A percentile compares a stretch with the other conserved stretches of the same genome.
phyloP scores from a whole-genome alignment of 2,888 invertebrate genomes.

The Ormyrus pomaceus region DNA sequence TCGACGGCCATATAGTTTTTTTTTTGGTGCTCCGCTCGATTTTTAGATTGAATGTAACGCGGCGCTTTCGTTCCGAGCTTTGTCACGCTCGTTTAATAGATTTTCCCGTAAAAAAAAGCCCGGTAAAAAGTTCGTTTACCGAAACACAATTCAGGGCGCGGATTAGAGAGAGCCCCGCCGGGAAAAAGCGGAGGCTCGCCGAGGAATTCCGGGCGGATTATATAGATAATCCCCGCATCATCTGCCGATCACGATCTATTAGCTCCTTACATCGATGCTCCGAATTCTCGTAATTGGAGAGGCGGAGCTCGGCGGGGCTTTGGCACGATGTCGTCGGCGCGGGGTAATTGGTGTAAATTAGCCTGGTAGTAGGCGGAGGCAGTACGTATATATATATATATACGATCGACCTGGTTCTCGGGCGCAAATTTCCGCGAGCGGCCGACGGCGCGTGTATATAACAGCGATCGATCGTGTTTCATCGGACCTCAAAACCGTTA shows the following conservation, averaged over 20 bases:
- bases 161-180: no score
- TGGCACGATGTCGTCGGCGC: slow-evolving; percentile 22
- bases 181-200: no score
- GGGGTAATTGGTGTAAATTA: slow-evolving; percentile 42
- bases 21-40: background rate
- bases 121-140: no score
- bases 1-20: no score
- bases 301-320: background rate
- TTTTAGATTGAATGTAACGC: background rate
- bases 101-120: background rate
- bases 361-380: background rate
- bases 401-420: slow-evolving; percentile 23
- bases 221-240: background rate
- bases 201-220: no score
- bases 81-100: no score
- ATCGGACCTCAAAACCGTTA: slow-evolving; percentile 60
- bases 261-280: background rate
- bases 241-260: slow-evolving; percentile 10
- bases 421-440: background rate
- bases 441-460: slow-evolving; percentile 23
- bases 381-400: slow-evolving; percentile 38
- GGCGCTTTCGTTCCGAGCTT: no score
- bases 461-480: slow-evolving; percentile 42
- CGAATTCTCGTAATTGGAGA: slow-evolving; percentile 23
- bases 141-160: no score